These are phyloP conservation scores for Trachelus stipa DNA, from an alignment of 2,888 invertebrate species.

Conservation along the genomic window DNA sequence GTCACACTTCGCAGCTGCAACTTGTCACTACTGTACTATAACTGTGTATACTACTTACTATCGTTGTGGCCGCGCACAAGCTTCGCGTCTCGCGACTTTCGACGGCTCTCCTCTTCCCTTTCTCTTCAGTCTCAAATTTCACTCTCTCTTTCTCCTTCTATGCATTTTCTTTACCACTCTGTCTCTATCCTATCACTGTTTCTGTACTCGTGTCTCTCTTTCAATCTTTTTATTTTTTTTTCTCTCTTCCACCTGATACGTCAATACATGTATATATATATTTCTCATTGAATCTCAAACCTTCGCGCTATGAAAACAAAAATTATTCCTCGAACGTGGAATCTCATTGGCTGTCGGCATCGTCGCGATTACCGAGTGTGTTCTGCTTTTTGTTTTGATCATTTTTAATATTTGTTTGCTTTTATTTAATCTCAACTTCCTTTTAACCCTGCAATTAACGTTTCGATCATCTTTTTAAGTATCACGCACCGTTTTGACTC, in stretches of 20 bases:
- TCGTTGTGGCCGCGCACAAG: constrained; percentile 61
- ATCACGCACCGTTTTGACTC: not conserved
- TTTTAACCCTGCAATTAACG: no score
- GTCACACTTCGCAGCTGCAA: constrained; percentile 65
- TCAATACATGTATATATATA: not conserved
- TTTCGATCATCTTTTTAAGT: not conserved
- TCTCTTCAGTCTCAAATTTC: constrained; percentile 60
- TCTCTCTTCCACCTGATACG: not conserved
- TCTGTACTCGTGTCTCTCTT: constrained; percentile 19
- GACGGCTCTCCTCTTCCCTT: constrained; percentile 57
- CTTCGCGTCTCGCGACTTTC: constrained; percentile 76
- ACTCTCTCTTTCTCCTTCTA: constrained; percentile 10
- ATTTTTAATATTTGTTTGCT: constrained; percentile 8
- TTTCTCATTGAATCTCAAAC: no score
- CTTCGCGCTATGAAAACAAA: not conserved
- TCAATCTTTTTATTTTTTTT: constrained; percentile 23
- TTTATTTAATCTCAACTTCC: not conserved
- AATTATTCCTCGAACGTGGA: not conserved
- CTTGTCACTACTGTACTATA: constrained; percentile 67
- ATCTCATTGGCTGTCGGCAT: not conserved
- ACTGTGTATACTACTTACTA: constrained; percentile 64
- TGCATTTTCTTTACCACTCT: not conserved
- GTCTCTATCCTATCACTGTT: not conserved
- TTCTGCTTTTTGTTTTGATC: constrained; percentile 14
- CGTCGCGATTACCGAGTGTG: constrained; percentile 7